Evolutionary conservation across 2,797 vertebrate genomes (phyloP).

Genomic region (Otolemur crassicaudatus): DNA sequence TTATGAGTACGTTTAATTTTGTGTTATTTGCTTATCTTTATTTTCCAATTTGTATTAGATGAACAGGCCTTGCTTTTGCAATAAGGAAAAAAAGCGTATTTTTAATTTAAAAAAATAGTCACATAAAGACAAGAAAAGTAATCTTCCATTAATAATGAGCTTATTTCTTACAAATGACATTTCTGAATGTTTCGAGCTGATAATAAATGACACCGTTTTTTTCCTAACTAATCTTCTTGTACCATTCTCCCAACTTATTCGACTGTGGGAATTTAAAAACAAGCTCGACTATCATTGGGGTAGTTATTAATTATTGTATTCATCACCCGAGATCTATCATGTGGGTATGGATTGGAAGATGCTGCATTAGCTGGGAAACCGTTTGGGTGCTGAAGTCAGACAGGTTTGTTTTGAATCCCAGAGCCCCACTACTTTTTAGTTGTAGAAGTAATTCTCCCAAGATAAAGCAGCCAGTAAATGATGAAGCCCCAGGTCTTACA

Average conservation of each 20-base stretch:
- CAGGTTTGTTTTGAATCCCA: neutral
- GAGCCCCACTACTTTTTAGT: neutral
- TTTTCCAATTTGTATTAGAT: constrained; percentile 72
- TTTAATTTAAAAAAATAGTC: constrained; percentile 76
- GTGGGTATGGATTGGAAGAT: neutral
- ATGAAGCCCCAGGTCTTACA: neutral
- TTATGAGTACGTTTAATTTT: constrained; percentile 49
- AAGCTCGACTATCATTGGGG: constrained; percentile 51
- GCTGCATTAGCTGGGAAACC: neutral
- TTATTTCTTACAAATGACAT: constrained; percentile 73
- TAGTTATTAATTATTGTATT: constrained; percentile 71
- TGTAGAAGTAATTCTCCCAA: neutral
- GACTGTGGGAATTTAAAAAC: constrained; percentile 66
- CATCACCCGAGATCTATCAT: neutral
- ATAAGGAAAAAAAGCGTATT: constrained; percentile 44
- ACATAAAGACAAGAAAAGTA: constrained; percentile 70
- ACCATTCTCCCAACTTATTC: constrained; percentile 69
- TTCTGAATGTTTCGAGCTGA: constrained; percentile 71
- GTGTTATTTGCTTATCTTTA: constrained; percentile 73
- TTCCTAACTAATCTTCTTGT: constrained; percentile 69
- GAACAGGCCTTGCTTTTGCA: constrained; percentile 36
- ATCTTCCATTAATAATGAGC: constrained; percentile 76
- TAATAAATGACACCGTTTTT: constrained; percentile 65
- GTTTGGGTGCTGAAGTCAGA: neutral
- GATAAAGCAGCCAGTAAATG: neutral